Base-by-base conservation (phyloP, 1,140 invertebrate species). In the Eueides isabella region DNA sequence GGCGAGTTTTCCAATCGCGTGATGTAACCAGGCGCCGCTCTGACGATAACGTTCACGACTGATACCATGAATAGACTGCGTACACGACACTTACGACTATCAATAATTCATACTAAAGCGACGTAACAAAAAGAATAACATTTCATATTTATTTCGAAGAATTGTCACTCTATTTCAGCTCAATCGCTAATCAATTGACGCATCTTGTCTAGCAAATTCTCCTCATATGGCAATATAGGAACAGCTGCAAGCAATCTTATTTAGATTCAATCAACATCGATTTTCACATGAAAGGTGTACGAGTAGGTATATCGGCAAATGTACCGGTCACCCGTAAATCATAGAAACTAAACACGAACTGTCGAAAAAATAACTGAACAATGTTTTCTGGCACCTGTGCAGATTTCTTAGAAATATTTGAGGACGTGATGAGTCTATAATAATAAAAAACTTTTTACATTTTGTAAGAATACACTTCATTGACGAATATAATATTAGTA, bases 1-100 rank as follows among this genome's bases (percentile, higher is more conserved):
- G 82, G 74, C 82, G 83, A 89, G 84, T 88, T 90, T 91, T 90
- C 89, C 88, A 86, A 89, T 85, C 75, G 84, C 65, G 80, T 91
- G 87, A 90, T 87, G 88, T 89, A 89, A 90, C 79, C 76, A 79
- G 87, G 89, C 89, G 89, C 87, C 89, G 77, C 70, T 66, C 72
- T 79, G 85, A 80, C 86, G 87, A 81, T 71, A 69, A 78, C 78
- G 79, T 81, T 75, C 77, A 72, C 74, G 72, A 77, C 71, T 74
- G 77, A 83, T 79, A 81, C 77, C 78, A 80, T 80, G 85, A 85
- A 82, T 80, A 82, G 76, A 79, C 77, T 71, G 72, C 72, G 77
- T 80, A 76, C 75, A 68, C 65, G 63, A 81, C 78, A 79, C 76
- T 78, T 80, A 73, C 74, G 62, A 76, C 72, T 63, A 78, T 80